Conservation (phyloP, 2,888 invertebrate genomes). For the Hydroisotoma schaefferi region DNA sequence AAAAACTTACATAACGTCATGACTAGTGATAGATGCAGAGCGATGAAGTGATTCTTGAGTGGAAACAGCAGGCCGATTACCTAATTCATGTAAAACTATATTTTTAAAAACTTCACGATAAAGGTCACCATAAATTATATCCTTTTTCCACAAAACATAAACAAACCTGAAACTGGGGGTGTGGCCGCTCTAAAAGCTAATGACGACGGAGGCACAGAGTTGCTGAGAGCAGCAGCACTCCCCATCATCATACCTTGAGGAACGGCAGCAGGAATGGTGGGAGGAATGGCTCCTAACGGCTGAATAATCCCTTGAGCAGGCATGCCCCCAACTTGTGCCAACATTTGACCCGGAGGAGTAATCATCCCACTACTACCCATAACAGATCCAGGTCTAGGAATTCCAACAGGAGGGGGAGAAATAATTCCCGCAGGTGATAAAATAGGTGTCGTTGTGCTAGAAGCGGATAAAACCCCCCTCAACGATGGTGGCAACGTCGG, state of each 20-base stretch:
- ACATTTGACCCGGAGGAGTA: neutral
- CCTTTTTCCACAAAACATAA: neutral
- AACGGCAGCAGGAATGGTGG: constrained; percentile 14
- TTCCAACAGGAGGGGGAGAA: constrained; percentile 27
- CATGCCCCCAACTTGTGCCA: constrained; percentile 12
- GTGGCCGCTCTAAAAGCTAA: constrained; percentile 34
- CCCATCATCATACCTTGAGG: neutral
- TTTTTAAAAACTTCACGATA: neutral
- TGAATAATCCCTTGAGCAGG: constrained; percentile 9
- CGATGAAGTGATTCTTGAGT: constrained; percentile 34
- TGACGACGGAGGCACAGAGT: constrained; percentile 36
- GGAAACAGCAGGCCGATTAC: constrained; percentile 24
- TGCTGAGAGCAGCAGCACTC: constrained; percentile 4
- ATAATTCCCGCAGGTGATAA: constrained; percentile 32
- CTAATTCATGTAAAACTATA: neutral
- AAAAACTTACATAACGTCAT: constrained; percentile 54
- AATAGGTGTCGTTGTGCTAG: constrained; percentile 41
- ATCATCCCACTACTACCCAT: neutral
- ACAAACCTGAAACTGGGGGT: constrained; percentile 26
- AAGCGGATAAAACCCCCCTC: constrained; percentile 32
- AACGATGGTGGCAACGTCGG: constrained; percentile 55
- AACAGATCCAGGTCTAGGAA: constrained; percentile 56
- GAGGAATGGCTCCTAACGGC: constrained; percentile 18
- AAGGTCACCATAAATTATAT: no score
- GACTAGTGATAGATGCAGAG: constrained; percentile 54